Percentiles rank a stretch among this genome's conserved stretches.
Conservation (phyloP, 2,888 invertebrate genomes). For the Sinelater perroti region DNA sequence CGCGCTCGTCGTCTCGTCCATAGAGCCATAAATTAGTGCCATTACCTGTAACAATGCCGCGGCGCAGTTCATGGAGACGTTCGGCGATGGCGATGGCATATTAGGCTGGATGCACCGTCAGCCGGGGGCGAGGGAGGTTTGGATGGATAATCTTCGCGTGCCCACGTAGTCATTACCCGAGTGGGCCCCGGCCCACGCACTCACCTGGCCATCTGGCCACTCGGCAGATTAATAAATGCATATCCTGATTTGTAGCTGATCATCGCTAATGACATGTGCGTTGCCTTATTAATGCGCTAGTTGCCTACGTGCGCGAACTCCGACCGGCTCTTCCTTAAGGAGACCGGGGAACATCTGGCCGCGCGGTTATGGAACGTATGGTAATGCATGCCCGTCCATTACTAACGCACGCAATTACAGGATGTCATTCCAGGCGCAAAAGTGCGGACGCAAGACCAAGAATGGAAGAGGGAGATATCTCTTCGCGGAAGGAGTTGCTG, state of each 20-base stretch:
- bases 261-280: constrained; percentile 25
- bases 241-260: constrained; percentile 29
- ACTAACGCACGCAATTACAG: constrained; percentile 19
- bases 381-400: constrained; percentile 16
- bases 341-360: constrained; percentile 18
- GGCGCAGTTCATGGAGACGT: constrained; percentile 12
- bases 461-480: not conserved
- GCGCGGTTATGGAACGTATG: constrained; percentile 21
- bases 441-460: not conserved
- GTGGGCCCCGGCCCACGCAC: constrained; percentile 38
- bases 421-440: constrained; percentile 10
- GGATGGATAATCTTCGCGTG: constrained; percentile 43
- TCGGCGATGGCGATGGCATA: constrained; percentile 6
- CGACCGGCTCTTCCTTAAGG: constrained; percentile 10
- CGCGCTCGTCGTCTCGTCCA: not conserved
- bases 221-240: constrained; percentile 30
- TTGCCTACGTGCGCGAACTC: constrained; percentile 21
- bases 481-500: not conserved
- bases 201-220: constrained; percentile 42
- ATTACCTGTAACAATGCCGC: constrained; percentile 1
- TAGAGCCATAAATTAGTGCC: constrained; percentile 10
- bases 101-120: not conserved
- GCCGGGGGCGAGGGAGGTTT: too few relatives aligned
- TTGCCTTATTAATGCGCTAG: constrained; percentile 16
- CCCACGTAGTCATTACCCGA: constrained; percentile 42